Conservation (phyloP, 2,113 vertebrate species). For the Erythrolamprus reginae region DNA sequence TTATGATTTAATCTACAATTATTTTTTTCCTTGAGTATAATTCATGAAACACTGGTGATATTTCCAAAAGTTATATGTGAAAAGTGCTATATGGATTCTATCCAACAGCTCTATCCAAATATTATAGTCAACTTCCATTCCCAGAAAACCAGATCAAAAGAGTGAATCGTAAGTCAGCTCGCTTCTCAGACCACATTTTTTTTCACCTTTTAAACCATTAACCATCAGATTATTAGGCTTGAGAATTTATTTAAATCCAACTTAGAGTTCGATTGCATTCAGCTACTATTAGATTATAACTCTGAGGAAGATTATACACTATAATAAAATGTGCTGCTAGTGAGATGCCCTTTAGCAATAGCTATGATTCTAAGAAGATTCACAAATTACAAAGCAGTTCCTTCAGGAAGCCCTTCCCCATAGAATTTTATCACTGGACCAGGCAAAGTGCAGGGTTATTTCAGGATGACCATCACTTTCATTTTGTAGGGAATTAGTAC, state of each 20-base stretch:
- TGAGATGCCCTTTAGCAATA: neutral
- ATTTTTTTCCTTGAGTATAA: neutral
- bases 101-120: slow-evolving; percentile 17
- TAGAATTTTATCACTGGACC: neutral
- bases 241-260: neutral
- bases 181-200: neutral
- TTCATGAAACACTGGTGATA: neutral
- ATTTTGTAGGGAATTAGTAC: neutral
- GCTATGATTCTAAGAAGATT: neutral
- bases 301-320: neutral
- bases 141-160: neutral
- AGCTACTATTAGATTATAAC: neutral
- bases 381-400: neutral
- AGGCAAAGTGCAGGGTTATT: neutral
- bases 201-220: neutral
- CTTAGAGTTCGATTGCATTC: neutral
- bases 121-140: neutral
- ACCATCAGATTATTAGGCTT: neutral
- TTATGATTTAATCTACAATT: neutral
- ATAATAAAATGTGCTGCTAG: neutral
- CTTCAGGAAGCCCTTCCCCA: neutral
- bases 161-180: neutral
- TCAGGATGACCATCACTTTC: neutral
- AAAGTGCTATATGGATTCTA: neutral
- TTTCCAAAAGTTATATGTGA: neutral